Base-by-base conservation (phyloP, 2,113 vertebrate genomes). In the Pampusana beccarii region DNA sequence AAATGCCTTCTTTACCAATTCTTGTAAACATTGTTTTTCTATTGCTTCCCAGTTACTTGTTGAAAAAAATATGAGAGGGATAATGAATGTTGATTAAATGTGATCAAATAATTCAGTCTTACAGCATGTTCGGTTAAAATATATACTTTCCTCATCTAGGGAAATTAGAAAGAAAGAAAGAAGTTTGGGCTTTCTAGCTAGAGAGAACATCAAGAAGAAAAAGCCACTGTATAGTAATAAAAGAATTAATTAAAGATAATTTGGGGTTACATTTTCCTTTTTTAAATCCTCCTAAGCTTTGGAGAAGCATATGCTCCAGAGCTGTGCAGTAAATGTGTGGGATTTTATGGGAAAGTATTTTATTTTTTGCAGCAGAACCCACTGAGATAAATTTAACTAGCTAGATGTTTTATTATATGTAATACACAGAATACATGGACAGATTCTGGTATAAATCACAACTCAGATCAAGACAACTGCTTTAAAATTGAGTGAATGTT, bases 401-500 rank as follows among this genome's bases (percentile, higher is more conserved):
- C 93, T 93, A 84, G 78, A 77, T 88, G 80, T 75, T 97, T 97
- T 97, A 91, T 96, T 94, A 80, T 92, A 93, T 89, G 72, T 86
- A 96, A 66, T 88, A 51, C 91, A 86, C 70, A 91, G 86, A 80
- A 82, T 95, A 95, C 89, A 34, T 88, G 90, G 91, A 86, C 84
- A 89, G 87, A 79, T 92, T 94, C 57, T 93, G 60, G 44, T 95
- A 96, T 97, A 97, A 97, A 97, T 98, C 97, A 96, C 64, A 97
- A 90, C 84, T 96, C 86, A 94, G 85, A 97, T 96, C 89, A 96
- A 97, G 95, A 93, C 87, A 95, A 96, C 93, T 91, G 92, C 95
- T 97, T 98, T 97, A 97, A 97, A 98, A 97, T 96, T 96, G 96
- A 98, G 92, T 97, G 96, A 97, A 96, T 97, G 97, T 97, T 98